These are phyloP conservation scores for Hydrophis major DNA, from an alignment of 2,797 vertebrate genomes.

Conservation along the genomic window DNA sequence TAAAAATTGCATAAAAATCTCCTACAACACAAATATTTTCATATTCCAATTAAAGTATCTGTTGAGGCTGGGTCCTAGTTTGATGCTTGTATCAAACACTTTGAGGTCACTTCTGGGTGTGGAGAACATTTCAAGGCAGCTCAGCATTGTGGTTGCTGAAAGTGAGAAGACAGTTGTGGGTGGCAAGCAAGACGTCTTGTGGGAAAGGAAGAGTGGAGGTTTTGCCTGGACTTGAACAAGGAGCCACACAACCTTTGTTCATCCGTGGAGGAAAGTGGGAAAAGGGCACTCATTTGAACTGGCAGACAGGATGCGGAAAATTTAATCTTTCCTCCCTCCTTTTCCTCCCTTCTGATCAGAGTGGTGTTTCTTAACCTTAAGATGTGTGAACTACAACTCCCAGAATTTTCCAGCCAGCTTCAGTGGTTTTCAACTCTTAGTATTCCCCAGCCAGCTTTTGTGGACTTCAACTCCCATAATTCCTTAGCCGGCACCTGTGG, in stretches of 20 bases:
- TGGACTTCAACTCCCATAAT: neutral
- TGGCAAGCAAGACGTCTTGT: neutral
- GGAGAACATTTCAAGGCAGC: neutral
- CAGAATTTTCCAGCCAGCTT: neutral
- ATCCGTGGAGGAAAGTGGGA: neutral
- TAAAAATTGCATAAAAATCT: too few species aligned
- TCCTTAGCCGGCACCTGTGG: too few species aligned
- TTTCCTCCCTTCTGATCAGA: neutral
- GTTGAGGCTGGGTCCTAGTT: neutral
- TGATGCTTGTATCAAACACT: neutral
- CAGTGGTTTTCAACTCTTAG: neutral
- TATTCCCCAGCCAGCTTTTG: neutral
- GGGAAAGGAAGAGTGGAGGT: neutral
- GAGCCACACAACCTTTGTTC: neutral
- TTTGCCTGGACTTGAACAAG: neutral
- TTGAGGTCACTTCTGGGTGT: neutral
- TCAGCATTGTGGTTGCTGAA: neutral
- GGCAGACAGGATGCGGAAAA: neutral
- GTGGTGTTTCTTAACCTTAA: neutral
- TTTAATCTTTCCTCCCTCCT: rapidly evolving
- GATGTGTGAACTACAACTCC: neutral
- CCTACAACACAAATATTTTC: too few species aligned
- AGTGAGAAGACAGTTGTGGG: neutral
- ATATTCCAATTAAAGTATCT: too few species aligned
- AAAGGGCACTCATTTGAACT: neutral